Base-by-base conservation (phyloP, 2,888 invertebrate species). In the Boloria euphrosyne region DNA sequence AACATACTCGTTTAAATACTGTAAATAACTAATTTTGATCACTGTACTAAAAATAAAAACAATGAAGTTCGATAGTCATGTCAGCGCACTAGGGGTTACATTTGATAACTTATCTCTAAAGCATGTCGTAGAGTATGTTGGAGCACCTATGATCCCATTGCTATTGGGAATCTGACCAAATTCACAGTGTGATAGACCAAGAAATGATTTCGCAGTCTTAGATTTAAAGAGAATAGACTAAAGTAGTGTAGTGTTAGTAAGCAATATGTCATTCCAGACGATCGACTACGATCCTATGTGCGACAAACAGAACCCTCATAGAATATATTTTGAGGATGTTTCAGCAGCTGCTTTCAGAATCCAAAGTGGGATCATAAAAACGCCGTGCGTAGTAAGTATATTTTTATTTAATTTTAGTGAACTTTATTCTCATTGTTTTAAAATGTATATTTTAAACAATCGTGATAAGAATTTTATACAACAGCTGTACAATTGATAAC, bases 271-370 rank as follows among this genome's bases (percentile, higher is more conserved):
- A 66, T 89, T 89, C 66, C 90, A 91, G 90, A 86, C 87, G 68
- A 71, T 88, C 60, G 90, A 91, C 71, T 90, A 75, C 66, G 92
- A 92, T 74, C 91, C 92, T 17, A 92, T 91, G 91, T 97, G 97
- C 78, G 93, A 95, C 80, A 95, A 95, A 51, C 93, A 94, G 31
- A 92, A 93, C 69, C 97, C 97, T 0, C 93, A 94, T 62, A 93
- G 88, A 74, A 94, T 98, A 59, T 93, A 94, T 3, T 97, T 98
- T 81, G 96, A 97, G 81, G 97, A 98, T 82, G 95, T 98, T 46
- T 97, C 97, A 14, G 96, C 97, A 0, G 98, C 98, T 0, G 96
- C 97, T 0, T 98, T 95, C 84, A 95, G 96, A 82, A 97, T 98
- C 68, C 96, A 96, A 83, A 94, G 94, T 77, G 97, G 97, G 53